phyloP scores from a whole-genome alignment of 2,113 vertebrate species.

The Coturnix japonica region DNA sequence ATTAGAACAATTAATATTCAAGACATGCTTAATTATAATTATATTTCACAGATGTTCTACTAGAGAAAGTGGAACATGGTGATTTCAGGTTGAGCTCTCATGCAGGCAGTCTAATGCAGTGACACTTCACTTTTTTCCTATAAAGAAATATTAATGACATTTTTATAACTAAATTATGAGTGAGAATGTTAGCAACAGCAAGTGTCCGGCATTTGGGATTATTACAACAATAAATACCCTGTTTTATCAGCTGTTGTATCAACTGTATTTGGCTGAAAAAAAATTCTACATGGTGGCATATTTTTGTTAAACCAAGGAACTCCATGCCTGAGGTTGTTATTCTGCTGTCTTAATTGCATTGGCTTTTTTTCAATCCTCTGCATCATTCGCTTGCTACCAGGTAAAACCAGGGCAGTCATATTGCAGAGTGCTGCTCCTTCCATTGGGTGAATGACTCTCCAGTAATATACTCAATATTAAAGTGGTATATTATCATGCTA shows the following conservation, averaged over 20 bases:
- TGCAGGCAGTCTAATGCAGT: constrained; percentile 36
- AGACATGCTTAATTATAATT: constrained; percentile 69
- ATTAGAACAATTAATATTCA: constrained; percentile 75
- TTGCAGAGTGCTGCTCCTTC: neutral
- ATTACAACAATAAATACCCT: neutral
- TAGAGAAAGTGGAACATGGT: constrained; percentile 13
- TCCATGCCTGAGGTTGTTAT: neutral
- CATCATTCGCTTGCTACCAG: neutral
- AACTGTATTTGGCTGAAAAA: neutral
- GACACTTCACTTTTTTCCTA: neutral
- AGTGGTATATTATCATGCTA: neutral
- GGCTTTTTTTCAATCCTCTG: neutral
- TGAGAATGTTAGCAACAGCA: neutral
- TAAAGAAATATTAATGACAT: neutral
- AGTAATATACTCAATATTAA: neutral
- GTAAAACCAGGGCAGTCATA: neutral
- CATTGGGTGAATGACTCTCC: neutral
- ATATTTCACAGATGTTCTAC: constrained; percentile 65
- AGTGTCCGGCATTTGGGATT: neutral
- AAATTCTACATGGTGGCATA: neutral
- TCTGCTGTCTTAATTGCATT: accelerated
- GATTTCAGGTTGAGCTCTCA: constrained; percentile 55
- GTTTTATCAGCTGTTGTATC: neutral
- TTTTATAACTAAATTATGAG: neutral
- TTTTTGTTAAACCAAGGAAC: neutral